Evolutionary conservation across 2,888 invertebrate species (phyloP).

Genomic region (Meloe dianella): DNA sequence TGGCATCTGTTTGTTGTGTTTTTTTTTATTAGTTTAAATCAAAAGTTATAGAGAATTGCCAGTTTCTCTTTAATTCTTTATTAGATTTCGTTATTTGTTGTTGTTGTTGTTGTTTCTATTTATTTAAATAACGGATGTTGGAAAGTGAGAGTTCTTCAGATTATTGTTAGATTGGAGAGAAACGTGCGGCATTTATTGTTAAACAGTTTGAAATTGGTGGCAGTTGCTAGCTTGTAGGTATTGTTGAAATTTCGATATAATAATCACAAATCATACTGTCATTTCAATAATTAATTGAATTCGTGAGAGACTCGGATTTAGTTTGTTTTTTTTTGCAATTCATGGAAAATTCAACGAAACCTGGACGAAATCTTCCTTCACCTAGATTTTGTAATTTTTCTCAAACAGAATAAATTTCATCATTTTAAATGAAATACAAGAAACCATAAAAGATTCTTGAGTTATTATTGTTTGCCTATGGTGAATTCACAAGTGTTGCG

Average conservation of each 20-base stretch:
- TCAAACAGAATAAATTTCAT: slow-evolving; percentile 1
- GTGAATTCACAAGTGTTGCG: background rate
- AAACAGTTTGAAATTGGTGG: background rate
- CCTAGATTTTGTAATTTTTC: background rate
- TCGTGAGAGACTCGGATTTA: background rate
- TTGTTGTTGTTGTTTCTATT: background rate
- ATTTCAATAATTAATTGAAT: background rate
- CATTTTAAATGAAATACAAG: background rate
- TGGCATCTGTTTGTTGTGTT: background rate
- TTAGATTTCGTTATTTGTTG: background rate
- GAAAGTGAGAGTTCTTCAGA: slow-evolving; percentile 8
- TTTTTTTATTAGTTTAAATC: background rate
- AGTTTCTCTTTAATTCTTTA: slow-evolving; percentile 10
- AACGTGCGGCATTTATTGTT: slow-evolving; percentile 1
- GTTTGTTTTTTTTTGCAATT: too few relatives aligned
- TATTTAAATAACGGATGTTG: slow-evolving; percentile 10
- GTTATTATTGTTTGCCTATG: background rate
- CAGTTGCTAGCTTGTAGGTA: background rate
- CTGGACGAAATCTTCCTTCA: slow-evolving; percentile 6
- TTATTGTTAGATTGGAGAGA: background rate
- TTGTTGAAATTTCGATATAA: background rate
- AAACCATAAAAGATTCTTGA: too few relatives aligned
- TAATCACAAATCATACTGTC: background rate
- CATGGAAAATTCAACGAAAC: background rate
- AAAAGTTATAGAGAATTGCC: background rate